Evolutionary conservation across 1,140 invertebrate genomes (phyloP), one percentile per base, ranked within the genome.

Genomic region (Dinothrombium tinctorium): DNA sequence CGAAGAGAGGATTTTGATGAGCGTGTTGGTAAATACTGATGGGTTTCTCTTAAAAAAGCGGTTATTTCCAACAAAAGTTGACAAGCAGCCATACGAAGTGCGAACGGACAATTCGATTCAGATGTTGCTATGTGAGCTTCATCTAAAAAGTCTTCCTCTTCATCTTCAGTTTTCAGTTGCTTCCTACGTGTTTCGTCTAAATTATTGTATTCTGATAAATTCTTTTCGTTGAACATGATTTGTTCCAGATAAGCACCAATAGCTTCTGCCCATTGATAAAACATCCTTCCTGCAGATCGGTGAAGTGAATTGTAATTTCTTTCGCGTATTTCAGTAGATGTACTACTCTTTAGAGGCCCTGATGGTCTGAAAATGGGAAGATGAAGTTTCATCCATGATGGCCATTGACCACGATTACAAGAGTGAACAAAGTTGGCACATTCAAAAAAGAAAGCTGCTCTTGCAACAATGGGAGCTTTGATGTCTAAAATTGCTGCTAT

Each of bases 371-470:
- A 80, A 49, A 77, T 69, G 12, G 75, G 75, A 42, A 77, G 65
- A 53, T 78, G 79, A 29, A 76, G 64, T 58, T 83, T 82, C 74
- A 92, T 86, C 84, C 86, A 92, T 3, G 69, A 64, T 11, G 92
- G 89, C 90, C 92, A 98, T 47, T 89, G 81, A 1, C 89, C 87
- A 60, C 83, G 81, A 55, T 96, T 98, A 56, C 92, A 99, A 41
- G 77, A 73, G 56, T 96, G 86, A 0, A 99, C 87, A 53, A 95
- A 80, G 58, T 92, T 75, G 4, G 84, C 76, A 58, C 89, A 95
- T 60, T 99, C 92, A 25, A 99, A 59, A 22, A 95, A 57, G 25
- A 96, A 67, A 1, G 79, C 72, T 12, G 92, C 90, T 53, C 87
- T 62, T 0, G 82, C 69, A 0, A 92, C 73, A 1, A 98, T 74